Evolutionary conservation across 2,113 vertebrate species (phyloP), one percentile per base, ranked within the genome.

Genomic region (Neolamprologus toae): DNA sequence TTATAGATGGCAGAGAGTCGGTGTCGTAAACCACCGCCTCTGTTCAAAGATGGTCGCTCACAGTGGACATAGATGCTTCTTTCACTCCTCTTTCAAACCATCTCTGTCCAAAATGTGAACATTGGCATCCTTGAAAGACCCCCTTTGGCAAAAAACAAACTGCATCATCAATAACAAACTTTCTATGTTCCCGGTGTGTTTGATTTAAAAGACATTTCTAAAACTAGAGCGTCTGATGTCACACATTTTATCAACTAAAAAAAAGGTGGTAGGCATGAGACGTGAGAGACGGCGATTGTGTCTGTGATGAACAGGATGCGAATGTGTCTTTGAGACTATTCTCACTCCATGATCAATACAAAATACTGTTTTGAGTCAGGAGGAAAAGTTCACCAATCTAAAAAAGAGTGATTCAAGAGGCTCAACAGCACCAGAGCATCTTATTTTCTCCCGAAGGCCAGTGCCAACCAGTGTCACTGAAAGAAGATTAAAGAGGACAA

Each of bases 401-500:
- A 78, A 78, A 51, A 78, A 78, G 26, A 4, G 73, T 6, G 73
- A 78, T 78, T 78, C 73, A 78, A 49, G 16, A 78, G 42, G 45
- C 73, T 51, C 28, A 78, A 78, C 73, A 51, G 45, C 26, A 51
- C 42, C 73, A 33, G 45, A 78, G 73, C 26, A 13, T 78, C 73
- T 78, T 78, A 78, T 78, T 78, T 78, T 51, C 73, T 33, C 73
- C 45, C 73, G 10, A 78, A 51, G 73, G 45, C 73, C 21, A 54
- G 68, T 90, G 79, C 51, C 53, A 82, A 81, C 31, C 28, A 19
- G 17, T 13, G 19, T 88, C 63, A 81, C 37, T 1, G 31, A 82
- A 37, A 86, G 66, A 90, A 89, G 83, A 94, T 88, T 85, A 49
- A 86, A 91, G 83, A 28, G 84, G 59, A 82, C 45, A 57, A 91